Conservation (phyloP, 2,797 vertebrate genomes). For the Sphenopsis melanotis region DNA sequence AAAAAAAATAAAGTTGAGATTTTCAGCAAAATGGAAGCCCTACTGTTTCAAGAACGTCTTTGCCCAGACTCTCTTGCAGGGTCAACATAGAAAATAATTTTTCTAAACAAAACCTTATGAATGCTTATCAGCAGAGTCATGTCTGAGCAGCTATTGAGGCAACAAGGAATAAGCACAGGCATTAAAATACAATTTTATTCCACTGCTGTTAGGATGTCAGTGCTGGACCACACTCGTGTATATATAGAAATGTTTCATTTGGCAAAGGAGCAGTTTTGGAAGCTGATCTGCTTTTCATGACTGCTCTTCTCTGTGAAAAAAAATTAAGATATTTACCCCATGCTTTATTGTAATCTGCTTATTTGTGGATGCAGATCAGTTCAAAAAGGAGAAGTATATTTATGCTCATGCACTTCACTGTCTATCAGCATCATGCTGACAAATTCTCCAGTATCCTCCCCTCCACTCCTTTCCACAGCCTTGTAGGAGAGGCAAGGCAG, state of each 20-base stretch:
- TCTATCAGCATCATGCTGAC: not conserved
- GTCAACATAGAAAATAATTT: not conserved
- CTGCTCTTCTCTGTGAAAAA: not conserved
- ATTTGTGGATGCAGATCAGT: not conserved
- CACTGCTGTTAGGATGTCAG: not conserved
- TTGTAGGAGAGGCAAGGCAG: conserved; percentile 12
- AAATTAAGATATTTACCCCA: not conserved
- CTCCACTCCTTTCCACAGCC: not conserved
- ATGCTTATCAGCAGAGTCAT: not conserved
- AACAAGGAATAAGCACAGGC: not conserved
- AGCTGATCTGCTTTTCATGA: not conserved
- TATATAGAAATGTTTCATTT: not conserved
- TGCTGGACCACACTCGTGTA: not conserved
- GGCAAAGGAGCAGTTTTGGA: conserved; percentile 1
- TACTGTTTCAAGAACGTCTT: not conserved
- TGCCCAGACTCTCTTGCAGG: not conserved
- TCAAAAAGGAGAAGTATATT: not conserved
- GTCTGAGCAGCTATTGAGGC: not conserved
- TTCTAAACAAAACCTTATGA: not conserved
- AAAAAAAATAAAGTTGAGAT: not conserved
- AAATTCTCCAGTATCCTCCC: not conserved
- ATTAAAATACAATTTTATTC: not conserved
- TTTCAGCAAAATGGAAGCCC: not conserved
- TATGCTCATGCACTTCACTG: not conserved
- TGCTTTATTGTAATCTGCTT: conserved; percentile 6